Conservation (phyloP, 2,888 invertebrate genomes). For the Pachliopta kotzebuea region DNA sequence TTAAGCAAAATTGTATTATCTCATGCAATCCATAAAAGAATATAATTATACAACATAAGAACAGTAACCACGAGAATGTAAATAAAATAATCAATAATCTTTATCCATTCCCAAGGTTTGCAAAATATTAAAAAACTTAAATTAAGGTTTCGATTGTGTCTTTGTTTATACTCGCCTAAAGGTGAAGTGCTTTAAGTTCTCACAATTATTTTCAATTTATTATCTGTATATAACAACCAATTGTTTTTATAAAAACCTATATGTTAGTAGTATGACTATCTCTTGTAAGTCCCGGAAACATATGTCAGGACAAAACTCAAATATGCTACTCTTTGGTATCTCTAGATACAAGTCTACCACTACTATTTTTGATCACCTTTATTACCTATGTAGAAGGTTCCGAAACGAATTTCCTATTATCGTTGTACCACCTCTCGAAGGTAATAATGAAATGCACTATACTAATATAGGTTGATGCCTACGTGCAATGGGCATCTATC, state of each 20-base stretch:
- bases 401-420: background rate
- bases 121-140: slow-evolving; percentile 14
- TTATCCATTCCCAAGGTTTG: slow-evolving; percentile 21
- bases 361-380: background rate
- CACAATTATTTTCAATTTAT: slow-evolving; percentile 26
- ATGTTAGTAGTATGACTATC: background rate
- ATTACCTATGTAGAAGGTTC: background rate
- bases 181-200: slow-evolving; percentile 15
- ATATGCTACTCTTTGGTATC: background rate
- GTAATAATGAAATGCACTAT: too few species aligned
- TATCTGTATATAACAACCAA: background rate
- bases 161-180: slow-evolving; percentile 27
- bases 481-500: too few species aligned
- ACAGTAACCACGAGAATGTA: slow-evolving; percentile 21
- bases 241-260: background rate
- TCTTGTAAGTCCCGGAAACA: background rate
- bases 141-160: slow-evolving; percentile 23
- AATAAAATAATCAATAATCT: slow-evolving; percentile 24
- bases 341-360: background rate
- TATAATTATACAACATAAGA: slow-evolving; percentile 26
- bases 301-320: background rate
- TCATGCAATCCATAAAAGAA: slow-evolving; percentile 23
- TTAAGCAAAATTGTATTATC: slow-evolving; percentile 19
- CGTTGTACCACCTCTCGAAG: too few species aligned
- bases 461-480: too few species aligned